Percentiles rank a stretch among this genome's conserved stretches.
These are phyloP conservation scores for Drosophila repleta DNA, from an alignment of 1,140 invertebrate genomes.

Conservation along the genomic window DNA sequence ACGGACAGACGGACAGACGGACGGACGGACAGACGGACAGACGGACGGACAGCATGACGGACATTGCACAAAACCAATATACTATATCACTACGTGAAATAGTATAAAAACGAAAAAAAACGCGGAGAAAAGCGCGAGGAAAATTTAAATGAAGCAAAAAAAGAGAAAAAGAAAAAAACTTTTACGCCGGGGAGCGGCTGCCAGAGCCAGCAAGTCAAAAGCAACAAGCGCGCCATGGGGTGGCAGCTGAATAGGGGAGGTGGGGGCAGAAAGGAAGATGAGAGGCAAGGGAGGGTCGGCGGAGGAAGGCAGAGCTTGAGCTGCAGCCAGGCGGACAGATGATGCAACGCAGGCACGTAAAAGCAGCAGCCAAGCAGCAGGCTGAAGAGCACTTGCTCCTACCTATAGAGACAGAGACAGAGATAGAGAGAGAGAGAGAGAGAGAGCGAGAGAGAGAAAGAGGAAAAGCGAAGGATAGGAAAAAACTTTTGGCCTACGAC, in stretches of 20 bases:
- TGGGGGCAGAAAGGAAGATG: neutral
- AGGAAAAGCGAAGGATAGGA: neutral
- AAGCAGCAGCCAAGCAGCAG: slow-evolving; percentile 5
- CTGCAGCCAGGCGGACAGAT: slow-evolving; percentile 38
- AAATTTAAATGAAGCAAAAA: slow-evolving; percentile 59
- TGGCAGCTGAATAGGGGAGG: slow-evolving; percentile 13
- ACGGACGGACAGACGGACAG: no score
- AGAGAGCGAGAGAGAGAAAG: neutral
- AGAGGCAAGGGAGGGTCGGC: neutral
- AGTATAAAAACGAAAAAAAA: no score
- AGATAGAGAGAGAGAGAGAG: neutral
- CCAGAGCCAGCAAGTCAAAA: slow-evolving; percentile 40
- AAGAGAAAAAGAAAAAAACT: slow-evolving; percentile 40
- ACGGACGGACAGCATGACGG: no score
- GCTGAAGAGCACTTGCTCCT: slow-evolving; percentile 20
- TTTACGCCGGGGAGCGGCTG: slow-evolving; percentile 49
- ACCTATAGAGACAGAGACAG: neutral
- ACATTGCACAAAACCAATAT: no score
- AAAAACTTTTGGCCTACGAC: slow-evolving; percentile 36
- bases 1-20: no score
- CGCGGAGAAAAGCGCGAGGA: slow-evolving; percentile 30
- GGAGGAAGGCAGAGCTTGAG: neutral
- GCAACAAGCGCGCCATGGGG: slow-evolving; percentile 64
- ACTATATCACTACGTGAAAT: no score
- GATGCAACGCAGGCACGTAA: slow-evolving; percentile 68